Evolutionary conservation across 2,113 vertebrate species (phyloP), one percentile per base, ranked within the genome.

Genomic region (Rhinoptilus africanus): DNA sequence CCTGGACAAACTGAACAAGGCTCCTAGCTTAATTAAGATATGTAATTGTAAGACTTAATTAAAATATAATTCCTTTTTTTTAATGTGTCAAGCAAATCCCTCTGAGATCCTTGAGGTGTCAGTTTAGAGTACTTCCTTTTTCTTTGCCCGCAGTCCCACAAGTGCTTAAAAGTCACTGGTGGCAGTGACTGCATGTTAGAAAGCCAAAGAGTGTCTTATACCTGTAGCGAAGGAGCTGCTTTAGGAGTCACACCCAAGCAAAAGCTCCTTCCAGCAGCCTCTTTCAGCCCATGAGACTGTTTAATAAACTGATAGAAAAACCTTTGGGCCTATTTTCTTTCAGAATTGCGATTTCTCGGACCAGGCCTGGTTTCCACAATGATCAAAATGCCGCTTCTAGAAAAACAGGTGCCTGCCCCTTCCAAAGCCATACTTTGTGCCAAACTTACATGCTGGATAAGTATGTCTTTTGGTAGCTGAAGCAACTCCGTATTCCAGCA

Each of bases 401-500:
- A 79, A 73, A 76, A 85, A 66, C 0, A 69, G 26, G 6, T 66
- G 19, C 32, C 13, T 72, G 15, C 23, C 17, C 4, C 8, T 64
- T 85, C 78, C 30, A 4, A 16, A 41, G 30, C 54, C 26, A 12
- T 62, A 14, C 1, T 3, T 91, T 57, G 57, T 83, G 50, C 62
- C 71, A 45, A 5, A n/a, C 59, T 73, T 59, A 8, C 4, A 6
- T 28, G 1, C 43, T 75, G 66, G 43, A 5, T 71, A 39, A 45
- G n/a, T 34, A 6, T 19, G 20, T 39, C 51, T 67, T 66, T 18
- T 26, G 27, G 2, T 8, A 72, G 51, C 73, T 67, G 69, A 75
- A 89, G 41, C 3, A 3, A 32, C 34, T 75, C 39, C 0, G 0
- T 34, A 6, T 16, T 63, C 79, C 0, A 2, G 3, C 22, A 50